Percentiles rank a stretch among this genome's conserved stretches.
phyloP scores from a whole-genome alignment of 1,140 invertebrate genomes.

The Babylonia areolata region DNA sequence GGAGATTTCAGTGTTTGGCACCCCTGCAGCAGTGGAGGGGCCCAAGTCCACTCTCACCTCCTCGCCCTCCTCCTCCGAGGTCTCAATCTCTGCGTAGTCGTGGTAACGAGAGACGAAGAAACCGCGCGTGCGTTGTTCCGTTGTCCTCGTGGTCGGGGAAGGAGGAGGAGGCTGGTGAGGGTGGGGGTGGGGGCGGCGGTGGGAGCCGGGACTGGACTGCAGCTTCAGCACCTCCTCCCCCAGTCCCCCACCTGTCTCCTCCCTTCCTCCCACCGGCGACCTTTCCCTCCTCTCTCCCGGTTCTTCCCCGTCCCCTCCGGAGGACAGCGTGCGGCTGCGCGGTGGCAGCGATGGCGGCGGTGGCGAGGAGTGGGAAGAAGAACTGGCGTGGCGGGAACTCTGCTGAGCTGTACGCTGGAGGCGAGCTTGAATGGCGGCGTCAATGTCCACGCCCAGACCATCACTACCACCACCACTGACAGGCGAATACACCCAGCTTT shows the following conservation, averaged over 20 bases:
- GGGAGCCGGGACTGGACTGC: constrained; percentile 59
- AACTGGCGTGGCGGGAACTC: no score
- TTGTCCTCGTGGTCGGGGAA: background rate
- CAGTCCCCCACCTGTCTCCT: background rate
- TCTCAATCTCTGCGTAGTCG: constrained; percentile 69
- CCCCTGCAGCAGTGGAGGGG: constrained; percentile 31
- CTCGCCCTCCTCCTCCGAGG: constrained; percentile 13
- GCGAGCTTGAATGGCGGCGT: constrained; percentile 39
- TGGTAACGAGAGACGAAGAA: constrained; percentile 61
- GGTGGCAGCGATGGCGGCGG: no score
- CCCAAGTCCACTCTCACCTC: constrained; percentile 30
- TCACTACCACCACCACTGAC: no score
- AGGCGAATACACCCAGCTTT: background rate
- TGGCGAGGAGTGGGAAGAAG: no score
- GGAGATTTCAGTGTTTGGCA: constrained; percentile 18
- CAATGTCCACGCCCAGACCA: constrained; percentile 35
- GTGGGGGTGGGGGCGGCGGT: constrained; percentile 45
- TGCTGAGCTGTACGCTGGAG: constrained; percentile 4
- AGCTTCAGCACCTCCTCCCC: background rate
- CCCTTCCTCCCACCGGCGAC: background rate
- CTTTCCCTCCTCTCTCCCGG: background rate
- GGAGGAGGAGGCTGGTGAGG: background rate
- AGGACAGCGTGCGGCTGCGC: no score
- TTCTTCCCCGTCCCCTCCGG: constrained; percentile 7
- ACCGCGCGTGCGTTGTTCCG: no score